phyloP scores from a whole-genome alignment of 2,113 vertebrate species.

The Calonectris borealis region DNA sequence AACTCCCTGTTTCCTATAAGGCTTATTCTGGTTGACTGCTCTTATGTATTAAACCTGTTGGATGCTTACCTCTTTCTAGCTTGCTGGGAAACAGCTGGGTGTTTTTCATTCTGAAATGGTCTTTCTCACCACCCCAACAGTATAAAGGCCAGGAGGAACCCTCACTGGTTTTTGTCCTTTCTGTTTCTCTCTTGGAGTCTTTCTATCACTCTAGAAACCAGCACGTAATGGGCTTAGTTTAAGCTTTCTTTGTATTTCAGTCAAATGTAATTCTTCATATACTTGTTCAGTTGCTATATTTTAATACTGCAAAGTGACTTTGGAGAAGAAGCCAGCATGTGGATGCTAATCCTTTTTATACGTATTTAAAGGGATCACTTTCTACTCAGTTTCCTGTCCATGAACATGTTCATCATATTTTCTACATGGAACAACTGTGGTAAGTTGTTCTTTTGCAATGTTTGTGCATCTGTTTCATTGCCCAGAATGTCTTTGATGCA shows the following conservation, averaged over 20 bases:
- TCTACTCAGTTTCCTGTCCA: not conserved
- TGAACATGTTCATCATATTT: not conserved
- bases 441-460: not conserved
- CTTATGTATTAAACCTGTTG: not conserved
- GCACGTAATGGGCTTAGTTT: not conserved
- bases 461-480: not conserved
- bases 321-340: not conserved
- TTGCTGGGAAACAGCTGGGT: slow-evolving; percentile 35
- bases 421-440: not conserved
- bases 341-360: not conserved
- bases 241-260: slow-evolving; percentile 9
- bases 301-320: not conserved
- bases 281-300: not conserved
- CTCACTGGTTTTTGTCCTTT: not conserved
- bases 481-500: not conserved
- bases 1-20: not conserved
- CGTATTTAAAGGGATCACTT: not conserved
- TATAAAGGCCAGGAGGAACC: not conserved
- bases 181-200: not conserved
- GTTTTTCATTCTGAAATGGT: not conserved
- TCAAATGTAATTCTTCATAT: not conserved
- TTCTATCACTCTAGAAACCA: not conserved
- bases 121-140: not conserved
- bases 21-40: not conserved
- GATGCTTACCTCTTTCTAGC: not conserved